Evolutionary conservation across 1,140 invertebrate species (phyloP), one percentile per base, ranked within the genome.

Genomic region (Cyclargus thomasi): DNA sequence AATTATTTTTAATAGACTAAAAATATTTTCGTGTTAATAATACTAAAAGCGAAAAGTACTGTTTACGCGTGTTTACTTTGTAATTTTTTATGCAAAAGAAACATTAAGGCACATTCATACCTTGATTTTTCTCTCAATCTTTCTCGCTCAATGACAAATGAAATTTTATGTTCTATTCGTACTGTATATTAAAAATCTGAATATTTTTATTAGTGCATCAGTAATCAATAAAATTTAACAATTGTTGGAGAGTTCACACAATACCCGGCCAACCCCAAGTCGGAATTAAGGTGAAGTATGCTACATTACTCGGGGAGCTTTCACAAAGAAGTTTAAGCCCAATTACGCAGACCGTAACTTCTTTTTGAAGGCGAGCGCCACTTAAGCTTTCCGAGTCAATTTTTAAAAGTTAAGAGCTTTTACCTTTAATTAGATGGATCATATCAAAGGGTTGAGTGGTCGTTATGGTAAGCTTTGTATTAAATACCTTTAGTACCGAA

Each of bases 321-420:
- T 59, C 55, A 59, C 55, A 59, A 59, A 59, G 55, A 59, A 59
- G 17, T 59, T 59, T 59, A 59, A 20, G 55, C 55, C 55, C 55
- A 59, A 59, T 59, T 59, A 59, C 55, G 55, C 55, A 59, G 55
- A 22, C 55, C 55, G 17, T 59, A 59, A 59, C 55, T 59, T 20
- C 55, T 59, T 59, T 59, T 59, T 59, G 55, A 59, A 59, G 55
- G 55, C 55, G 20, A 59, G 55, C 55, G 55, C 55, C 55, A 59
- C 55, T 59, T 59, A 59, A 59, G 55, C 55, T 59, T 59, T 59
- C 55, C 55, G 20, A 59, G 55, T 59, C 55, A 59, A 59, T 59
- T 59, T 55, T 59, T 20, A 59, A 17, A 59, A 59, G 55, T 59
- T 20, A 59, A 59, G 55, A 59, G 55, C 55, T 59, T 59, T 59